Base-by-base conservation (phyloP, 2,797 vertebrate species). In the Melanotaenia boesemani region DNA sequence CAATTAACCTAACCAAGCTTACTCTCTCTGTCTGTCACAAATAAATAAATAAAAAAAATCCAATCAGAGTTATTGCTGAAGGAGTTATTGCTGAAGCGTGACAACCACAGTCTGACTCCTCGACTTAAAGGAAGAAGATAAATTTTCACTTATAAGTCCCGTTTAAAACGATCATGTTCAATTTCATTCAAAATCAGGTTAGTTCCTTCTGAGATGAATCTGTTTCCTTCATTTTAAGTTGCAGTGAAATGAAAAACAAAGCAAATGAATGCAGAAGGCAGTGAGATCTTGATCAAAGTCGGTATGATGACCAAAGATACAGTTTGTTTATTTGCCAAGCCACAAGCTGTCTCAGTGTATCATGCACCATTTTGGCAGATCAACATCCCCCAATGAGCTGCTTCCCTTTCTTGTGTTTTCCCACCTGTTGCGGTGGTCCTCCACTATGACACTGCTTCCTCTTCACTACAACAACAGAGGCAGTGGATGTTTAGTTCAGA, bases 61-160 rank as follows among this genome's bases (percentile, higher is more conserved):
- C 85, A 88, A 90, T 91, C 91, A 87, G 63, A 86, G 77, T 59
- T 72, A 65, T 16, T 86, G 74, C 76, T 88, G 87, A 86, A 86
- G 87, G 63, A 86, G 77, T 59, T 72, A 65, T 16, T 86, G 74
- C 76, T 88, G 87, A 86, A 86, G 87, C 88, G 70, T 89, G 83
- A 87, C 81, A 83, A 84, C 82, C 79, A 69, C 77, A 87, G 69
- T 60, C 79, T 55, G 82, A 89, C 86, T 83, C 65, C 69, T 75
- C 77, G 81, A 81, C 80, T 88, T 84, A 56, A 87, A 88, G 68
- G 79, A 77, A 58, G 76, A 55, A 65, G 60, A 89, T 80, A 85
- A 60, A 86, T 89, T 86, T 74, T 52, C 62, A 26, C 68, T 88
- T 82, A 39, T 73, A 72, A 72, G 68, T 81, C 52, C 62, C 1